Evolutionary conservation across 2,888 invertebrate species (phyloP).

Genomic region (Leptogaster cylindrica): DNA sequence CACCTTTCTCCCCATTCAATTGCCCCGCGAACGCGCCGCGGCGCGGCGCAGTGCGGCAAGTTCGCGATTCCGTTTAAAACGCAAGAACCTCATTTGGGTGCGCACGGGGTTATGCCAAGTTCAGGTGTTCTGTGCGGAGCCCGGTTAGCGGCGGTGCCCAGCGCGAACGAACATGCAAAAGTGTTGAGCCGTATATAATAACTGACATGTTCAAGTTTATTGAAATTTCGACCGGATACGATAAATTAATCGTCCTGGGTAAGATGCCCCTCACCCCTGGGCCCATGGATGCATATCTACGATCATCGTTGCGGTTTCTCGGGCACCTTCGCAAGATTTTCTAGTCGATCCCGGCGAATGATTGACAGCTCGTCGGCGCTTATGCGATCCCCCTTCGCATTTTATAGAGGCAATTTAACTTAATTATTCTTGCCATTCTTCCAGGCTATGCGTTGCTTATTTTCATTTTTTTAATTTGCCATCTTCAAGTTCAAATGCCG

Average conservation of each 20-base stretch:
- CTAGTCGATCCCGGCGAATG: neutral
- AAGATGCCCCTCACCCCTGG: neutral
- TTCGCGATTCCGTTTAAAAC: neutral
- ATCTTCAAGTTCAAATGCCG: no score
- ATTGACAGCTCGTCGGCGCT: slow-evolving; percentile 12
- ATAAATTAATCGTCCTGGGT: slow-evolving; percentile 45
- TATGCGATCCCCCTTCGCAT: slow-evolving; percentile 4
- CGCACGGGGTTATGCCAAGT: slow-evolving; percentile 34
- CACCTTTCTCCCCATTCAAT: no score
- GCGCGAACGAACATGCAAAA: slow-evolving; percentile 45
- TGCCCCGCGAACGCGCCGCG: slow-evolving; percentile 1
- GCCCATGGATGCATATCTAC: neutral
- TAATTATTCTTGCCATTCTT: slow-evolving; percentile 23
- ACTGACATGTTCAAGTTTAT: slow-evolving; percentile 47
- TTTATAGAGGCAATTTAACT: slow-evolving; percentile 20
- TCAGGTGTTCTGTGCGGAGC: slow-evolving; percentile 41
- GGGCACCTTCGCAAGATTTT: slow-evolving; percentile 3
- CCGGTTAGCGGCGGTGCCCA: slow-evolving; percentile 9
- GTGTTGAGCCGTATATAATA: slow-evolving; percentile 47
- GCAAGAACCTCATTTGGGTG: slow-evolving; percentile 13
- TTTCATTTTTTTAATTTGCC: no score
- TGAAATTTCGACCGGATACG: slow-evolving; percentile 47
- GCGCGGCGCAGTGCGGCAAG: neutral
- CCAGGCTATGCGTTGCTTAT: no score
- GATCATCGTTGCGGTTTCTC: no score